Evolutionary conservation across 92 coral and sea anemone genomes (phyloP).

Genomic region (Phenganax subtilis): DNA sequence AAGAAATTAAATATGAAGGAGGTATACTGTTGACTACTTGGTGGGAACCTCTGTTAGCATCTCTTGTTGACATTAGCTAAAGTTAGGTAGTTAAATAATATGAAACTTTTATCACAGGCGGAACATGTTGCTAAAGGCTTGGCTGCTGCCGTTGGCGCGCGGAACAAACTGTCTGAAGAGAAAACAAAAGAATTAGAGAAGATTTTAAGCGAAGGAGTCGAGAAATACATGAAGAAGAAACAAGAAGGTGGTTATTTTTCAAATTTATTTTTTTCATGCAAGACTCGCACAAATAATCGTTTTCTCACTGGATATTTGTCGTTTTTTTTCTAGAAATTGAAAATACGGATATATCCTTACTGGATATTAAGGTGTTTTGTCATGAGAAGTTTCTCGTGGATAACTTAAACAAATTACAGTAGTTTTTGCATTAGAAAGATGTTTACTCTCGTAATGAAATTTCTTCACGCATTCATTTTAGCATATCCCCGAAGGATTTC

Average conservation of each 20-base stretch:
- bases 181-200: slow-evolving; percentile 26
- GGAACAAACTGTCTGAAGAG: slow-evolving; percentile 21
- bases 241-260: neutral
- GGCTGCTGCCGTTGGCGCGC: slow-evolving; percentile 29
- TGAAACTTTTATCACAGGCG: neutral
- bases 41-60: neutral
- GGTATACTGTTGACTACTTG: neutral
- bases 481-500: slow-evolving; percentile 8
- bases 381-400: too few species aligned
- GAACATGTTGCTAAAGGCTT: slow-evolving; percentile 27
- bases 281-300: too few species aligned
- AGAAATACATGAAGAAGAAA: neutral
- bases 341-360: too few species aligned
- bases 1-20: slow-evolving; percentile 11
- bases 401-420: neutral
- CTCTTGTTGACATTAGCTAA: too few species aligned
- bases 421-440: neutral
- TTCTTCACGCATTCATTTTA: neutral
- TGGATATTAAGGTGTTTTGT: too few species aligned
- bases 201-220: slow-evolving; percentile 13
- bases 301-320: too few species aligned
- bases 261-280: neutral
- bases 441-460: neutral
- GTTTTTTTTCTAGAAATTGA: too few species aligned
- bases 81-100: neutral